phyloP scores from a whole-genome alignment of 2,888 invertebrate species.

The Aethes cnicana region DNA sequence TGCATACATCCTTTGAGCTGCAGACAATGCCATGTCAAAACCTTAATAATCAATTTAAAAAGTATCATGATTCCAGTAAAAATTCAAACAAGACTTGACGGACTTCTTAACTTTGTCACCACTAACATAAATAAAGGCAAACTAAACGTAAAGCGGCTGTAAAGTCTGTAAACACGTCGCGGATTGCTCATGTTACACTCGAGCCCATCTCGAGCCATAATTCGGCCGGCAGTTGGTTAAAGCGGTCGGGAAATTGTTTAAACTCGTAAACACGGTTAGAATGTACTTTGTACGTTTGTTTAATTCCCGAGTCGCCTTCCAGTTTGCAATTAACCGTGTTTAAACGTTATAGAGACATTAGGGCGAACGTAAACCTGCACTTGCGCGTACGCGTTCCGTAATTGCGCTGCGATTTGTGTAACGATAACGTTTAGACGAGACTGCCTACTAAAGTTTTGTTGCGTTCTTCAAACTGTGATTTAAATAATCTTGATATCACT shows the following conservation, averaged over 20 bases:
- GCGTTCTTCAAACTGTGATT: neutral
- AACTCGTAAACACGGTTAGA: conserved; percentile 29
- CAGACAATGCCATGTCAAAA: too few species aligned
- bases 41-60: too few species aligned
- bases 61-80: too few species aligned
- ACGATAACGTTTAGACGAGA: conserved; percentile 9
- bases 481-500: neutral
- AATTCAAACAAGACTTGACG: too few species aligned
- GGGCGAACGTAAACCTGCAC: conserved; percentile 22
- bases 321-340: conserved; percentile 31
- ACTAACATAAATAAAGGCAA: too few species aligned
- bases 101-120: too few species aligned
- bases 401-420: conserved; percentile 23
- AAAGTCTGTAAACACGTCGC: conserved; percentile 16
- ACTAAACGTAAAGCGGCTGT: neutral
- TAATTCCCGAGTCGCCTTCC: conserved; percentile 29
- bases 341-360: conserved; percentile 30
- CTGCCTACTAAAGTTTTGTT: neutral
- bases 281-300: conserved; percentile 29
- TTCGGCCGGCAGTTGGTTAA: conserved; percentile 18
- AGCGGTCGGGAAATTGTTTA: conserved; percentile 26
- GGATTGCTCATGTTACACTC: conserved; percentile 17
- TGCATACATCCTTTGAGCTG: too few species aligned
- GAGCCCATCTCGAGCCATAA: conserved; percentile 18
- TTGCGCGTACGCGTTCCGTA: conserved; percentile 23